Percentiles rank a stretch among this genome's conserved stretches.
phyloP scores from a whole-genome alignment of 2,888 invertebrate species.

The Sympetrum striolatum region DNA sequence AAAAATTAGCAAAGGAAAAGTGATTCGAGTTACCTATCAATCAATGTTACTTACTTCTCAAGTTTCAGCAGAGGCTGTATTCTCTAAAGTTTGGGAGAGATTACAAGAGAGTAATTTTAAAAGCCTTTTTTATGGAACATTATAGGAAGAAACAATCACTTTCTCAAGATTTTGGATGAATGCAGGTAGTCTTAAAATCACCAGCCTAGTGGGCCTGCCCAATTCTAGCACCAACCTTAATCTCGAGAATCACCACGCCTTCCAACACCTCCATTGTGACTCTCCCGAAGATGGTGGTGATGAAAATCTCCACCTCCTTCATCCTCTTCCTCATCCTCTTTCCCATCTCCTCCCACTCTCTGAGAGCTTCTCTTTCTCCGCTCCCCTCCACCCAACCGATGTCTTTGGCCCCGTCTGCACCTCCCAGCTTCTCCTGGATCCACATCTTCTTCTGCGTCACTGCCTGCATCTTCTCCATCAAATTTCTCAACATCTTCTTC shows the following conservation, averaged over 20 bases:
- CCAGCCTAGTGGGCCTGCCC: background rate
- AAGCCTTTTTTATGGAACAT: background rate
- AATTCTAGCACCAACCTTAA: slow-evolving; percentile 13
- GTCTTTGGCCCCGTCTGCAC: slow-evolving; percentile 6
- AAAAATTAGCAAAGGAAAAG: too few species aligned
- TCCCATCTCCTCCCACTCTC: slow-evolving; percentile 8
- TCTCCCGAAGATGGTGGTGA: slow-evolving; percentile 14
- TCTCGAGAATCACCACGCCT: slow-evolving; percentile 16
- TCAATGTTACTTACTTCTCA: background rate
- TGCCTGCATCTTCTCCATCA: background rate
- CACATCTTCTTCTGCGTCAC: background rate
- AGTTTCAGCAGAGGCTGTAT: background rate
- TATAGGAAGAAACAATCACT: background rate
- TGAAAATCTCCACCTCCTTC: slow-evolving; percentile 28
- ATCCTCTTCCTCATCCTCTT: slow-evolving; percentile 31
- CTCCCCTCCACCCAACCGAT: slow-evolving; percentile 4
- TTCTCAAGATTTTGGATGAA: background rate
- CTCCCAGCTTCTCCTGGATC: slow-evolving; percentile 1
- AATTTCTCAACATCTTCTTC: slow-evolving; percentile 46
- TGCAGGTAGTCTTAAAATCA: background rate
- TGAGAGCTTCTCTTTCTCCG: slow-evolving; percentile 8
- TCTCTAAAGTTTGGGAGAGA: background rate
- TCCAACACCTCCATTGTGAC: slow-evolving; percentile 10
- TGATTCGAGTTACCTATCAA: background rate
- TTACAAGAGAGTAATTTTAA: background rate